Base-by-base conservation (phyloP, 2,888 invertebrate genomes). In the Heliconius ethilla region DNA sequence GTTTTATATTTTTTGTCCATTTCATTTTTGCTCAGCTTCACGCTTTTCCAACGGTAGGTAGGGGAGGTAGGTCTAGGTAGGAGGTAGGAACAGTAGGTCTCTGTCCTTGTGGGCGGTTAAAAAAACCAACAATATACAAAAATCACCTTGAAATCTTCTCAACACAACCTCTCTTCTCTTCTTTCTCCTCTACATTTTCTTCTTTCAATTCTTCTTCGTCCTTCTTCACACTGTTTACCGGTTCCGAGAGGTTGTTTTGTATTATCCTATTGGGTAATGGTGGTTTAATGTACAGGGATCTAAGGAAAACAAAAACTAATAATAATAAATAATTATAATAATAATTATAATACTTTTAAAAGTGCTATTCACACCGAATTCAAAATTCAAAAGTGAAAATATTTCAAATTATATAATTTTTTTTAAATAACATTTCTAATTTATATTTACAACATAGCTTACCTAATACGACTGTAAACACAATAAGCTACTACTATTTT, bases 281-380 rank as follows among this genome's bases (percentile, higher is more conserved):
- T 0, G 94, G 94, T 2, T 91, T 90, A 40, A 94, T 93, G 85
- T 95, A 95, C 0, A 95, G 83, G 0, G 95, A 95, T 25, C 95
- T 94, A 51, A 85, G 9, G n/a, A 59, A n/a, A 51, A 51, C 15
- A 81, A 33, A 6, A 51, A 22, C 22, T n/a, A n/a, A n/a, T n/a
- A n/a, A n/a, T n/a, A n/a, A n/a, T n/a, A n/a, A n/a, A n/a, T n/a
- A n/a, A n/a, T n/a, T n/a, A n/a, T n/a, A n/a, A n/a, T n/a, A n/a
- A n/a, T n/a, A n/a, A 51, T 51, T 51, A 51, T 6, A 18, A 51
- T 22, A 70, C 9, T 27, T 2, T 9, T 10, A 59, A 59, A 11
- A 11, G 1, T 59, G 1, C 9, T n/a, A 11, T 59, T 4, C 0
- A 59, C 11, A 59, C 59, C 3, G 11, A 9, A 33, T 33, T 33